phyloP scores from a whole-genome alignment of 2,113 vertebrate genomes.

The Panthera leo region DNA sequence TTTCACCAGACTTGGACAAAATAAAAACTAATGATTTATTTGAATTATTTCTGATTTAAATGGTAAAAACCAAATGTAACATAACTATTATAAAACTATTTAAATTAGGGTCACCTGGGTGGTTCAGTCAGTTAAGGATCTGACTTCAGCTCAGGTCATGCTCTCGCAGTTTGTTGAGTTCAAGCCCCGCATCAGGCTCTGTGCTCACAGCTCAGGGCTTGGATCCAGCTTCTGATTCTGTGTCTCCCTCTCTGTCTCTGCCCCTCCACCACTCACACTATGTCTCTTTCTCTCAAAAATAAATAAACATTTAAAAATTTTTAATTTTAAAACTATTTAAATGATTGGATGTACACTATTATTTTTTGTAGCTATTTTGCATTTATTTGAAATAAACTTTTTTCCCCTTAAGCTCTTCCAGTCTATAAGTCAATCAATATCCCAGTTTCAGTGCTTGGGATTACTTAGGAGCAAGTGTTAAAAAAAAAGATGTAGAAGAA shows the following conservation, averaged over 20 bases:
- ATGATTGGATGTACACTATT: not conserved
- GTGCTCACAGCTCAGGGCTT: too few species aligned
- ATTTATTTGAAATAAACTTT: not conserved
- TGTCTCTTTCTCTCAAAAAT: too few species aligned
- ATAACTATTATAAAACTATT: not conserved
- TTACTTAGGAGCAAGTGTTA: not conserved
- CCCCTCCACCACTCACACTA: too few species aligned
- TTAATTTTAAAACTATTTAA: not conserved
- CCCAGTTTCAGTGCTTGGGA: not conserved
- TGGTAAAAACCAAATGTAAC: not conserved
- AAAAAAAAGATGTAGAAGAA: not conserved
- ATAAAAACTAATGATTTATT: not conserved
- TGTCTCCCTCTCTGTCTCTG: too few species aligned
- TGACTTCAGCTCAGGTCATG: too few species aligned
- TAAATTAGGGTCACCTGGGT: not conserved
- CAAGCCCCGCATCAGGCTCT: too few species aligned
- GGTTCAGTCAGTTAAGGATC: too few species aligned
- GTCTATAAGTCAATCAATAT: not conserved
- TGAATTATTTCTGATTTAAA: conserved; percentile 20
- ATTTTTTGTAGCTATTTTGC: conserved; percentile 34
- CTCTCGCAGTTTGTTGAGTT: too few species aligned
- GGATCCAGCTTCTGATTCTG: too few species aligned
- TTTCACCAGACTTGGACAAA: not conserved
- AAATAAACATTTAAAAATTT: too few species aligned
- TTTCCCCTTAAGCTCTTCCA: not conserved